phyloP scores from a whole-genome alignment of 2,888 invertebrate genomes.

The Microplitis deprimator region DNA sequence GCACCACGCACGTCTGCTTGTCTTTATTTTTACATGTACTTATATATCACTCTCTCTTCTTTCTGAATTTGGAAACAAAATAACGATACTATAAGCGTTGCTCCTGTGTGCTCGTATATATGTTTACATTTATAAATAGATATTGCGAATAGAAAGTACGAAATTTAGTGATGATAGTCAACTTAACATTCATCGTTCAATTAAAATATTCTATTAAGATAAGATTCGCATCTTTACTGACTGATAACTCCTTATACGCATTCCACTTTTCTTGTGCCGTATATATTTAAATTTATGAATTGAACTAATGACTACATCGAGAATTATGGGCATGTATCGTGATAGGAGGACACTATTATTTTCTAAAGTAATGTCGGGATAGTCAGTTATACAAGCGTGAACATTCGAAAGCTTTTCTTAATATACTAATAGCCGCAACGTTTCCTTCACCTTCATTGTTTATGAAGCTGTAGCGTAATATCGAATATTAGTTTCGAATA shows the following conservation, averaged over 20 bases:
- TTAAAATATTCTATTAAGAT: slow-evolving; percentile 2
- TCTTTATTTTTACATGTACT: slow-evolving; percentile 27
- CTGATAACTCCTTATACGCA: not conserved
- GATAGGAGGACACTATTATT: slow-evolving; percentile 33
- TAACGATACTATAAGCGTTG: not conserved
- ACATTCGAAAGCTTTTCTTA: slow-evolving; percentile 3
- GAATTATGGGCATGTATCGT: slow-evolving; percentile 27
- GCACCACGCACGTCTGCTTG: slow-evolving; percentile 33
- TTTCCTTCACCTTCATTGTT: slow-evolving; percentile 17
- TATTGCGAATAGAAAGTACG: not conserved
- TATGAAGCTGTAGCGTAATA: slow-evolving; percentile 3
- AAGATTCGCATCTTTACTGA: not conserved
- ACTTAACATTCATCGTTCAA: not conserved
- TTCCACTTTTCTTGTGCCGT: not conserved
- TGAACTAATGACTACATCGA: slow-evolving; percentile 4
- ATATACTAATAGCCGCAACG: slow-evolving; percentile 5
- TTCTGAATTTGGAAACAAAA: not conserved
- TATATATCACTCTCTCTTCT: slow-evolving; percentile 19
- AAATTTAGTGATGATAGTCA: not conserved
- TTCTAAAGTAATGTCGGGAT: slow-evolving; percentile 41
- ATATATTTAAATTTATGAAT: slow-evolving; percentile 14
- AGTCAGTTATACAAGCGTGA: slow-evolving; percentile 16
- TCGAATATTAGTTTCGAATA: slow-evolving; percentile 27
- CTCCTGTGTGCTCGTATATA: not conserved
- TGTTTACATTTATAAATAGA: not conserved